Evolutionary conservation across 1,140 invertebrate species (phyloP).

Genomic region (Brachystomella parvula): DNA sequence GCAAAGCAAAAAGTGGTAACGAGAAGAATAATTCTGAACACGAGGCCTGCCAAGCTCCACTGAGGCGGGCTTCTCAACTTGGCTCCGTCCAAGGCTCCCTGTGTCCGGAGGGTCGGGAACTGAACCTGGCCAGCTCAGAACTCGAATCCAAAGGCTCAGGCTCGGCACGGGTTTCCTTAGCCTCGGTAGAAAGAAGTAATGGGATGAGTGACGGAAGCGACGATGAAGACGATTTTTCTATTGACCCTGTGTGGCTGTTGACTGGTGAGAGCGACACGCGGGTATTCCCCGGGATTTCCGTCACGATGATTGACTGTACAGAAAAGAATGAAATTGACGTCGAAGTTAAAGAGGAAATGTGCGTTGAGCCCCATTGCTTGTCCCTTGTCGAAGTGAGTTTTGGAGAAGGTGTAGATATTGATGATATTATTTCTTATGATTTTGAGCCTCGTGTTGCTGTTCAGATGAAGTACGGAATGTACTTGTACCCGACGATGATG

Average conservation of each 20-base stretch:
- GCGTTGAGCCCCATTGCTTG: neutral
- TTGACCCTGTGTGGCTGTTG: no score
- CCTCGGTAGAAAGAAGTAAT: no score
- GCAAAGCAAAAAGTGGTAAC: neutral
- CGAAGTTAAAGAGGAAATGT: neutral
- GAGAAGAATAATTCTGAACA: neutral
- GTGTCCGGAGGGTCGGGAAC: no score
- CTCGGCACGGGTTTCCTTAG: no score
- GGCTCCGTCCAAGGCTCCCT: no score
- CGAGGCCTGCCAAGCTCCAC: neutral
- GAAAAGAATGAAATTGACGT: neutral
- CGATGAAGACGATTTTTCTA: no score
- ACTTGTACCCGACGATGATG: neutral
- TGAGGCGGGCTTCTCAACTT: no score
- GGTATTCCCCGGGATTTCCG: neutral
- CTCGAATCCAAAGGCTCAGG: no score
- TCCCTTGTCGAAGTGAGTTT: no score
- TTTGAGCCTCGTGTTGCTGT: neutral
- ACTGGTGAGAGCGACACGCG: neutral
- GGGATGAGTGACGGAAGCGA: no score
- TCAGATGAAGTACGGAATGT: neutral
- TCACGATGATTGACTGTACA: neutral
- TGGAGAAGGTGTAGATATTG: neutral
- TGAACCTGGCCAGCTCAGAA: no score
- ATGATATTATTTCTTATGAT: neutral